Percentiles rank a stretch among this genome's conserved stretches.
These are phyloP conservation scores for Equus przewalskii DNA, from an alignment of 2,113 vertebrate genomes.

Conservation along the genomic window DNA sequence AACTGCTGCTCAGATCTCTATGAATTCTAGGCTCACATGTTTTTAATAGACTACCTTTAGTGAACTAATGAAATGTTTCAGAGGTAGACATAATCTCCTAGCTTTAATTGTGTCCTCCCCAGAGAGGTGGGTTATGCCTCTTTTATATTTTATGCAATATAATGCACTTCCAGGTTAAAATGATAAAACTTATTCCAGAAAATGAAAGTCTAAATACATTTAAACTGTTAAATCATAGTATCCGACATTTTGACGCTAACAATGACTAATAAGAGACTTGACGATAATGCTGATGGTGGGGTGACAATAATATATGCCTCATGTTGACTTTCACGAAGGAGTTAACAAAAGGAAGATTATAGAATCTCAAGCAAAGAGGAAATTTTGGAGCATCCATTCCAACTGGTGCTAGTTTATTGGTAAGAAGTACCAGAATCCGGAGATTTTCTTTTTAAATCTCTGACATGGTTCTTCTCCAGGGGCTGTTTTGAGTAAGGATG, in stretches of 20 bases:
- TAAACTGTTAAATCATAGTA: not conserved
- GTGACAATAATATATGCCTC: accelerated
- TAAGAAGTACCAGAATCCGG: not conserved
- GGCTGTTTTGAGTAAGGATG: not conserved
- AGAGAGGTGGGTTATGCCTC: not conserved
- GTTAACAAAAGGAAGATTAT: not conserved
- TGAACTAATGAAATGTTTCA: not conserved
- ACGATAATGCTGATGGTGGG: not conserved
- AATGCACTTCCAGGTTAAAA: not conserved
- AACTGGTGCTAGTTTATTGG: not conserved
- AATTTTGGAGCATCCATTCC: not conserved
- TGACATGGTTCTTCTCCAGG: not conserved
- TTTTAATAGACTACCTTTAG: not conserved
- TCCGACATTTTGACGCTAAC: not conserved
- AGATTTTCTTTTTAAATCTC: not conserved
- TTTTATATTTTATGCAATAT: not conserved
- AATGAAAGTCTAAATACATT: not conserved
- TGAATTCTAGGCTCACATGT: not conserved
- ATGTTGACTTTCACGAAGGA: not conserved
- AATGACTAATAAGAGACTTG: not conserved
- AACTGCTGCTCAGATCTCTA: not conserved
- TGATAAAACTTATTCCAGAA: not conserved
- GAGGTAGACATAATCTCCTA: not conserved
- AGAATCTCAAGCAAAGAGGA: not conserved
- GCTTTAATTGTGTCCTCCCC: not conserved